A percentile compares a stretch with the other conserved stretches of the same genome.
Evolutionary conservation across 2,113 vertebrate species (phyloP).

Genomic region (Mugil cephalus): DNA sequence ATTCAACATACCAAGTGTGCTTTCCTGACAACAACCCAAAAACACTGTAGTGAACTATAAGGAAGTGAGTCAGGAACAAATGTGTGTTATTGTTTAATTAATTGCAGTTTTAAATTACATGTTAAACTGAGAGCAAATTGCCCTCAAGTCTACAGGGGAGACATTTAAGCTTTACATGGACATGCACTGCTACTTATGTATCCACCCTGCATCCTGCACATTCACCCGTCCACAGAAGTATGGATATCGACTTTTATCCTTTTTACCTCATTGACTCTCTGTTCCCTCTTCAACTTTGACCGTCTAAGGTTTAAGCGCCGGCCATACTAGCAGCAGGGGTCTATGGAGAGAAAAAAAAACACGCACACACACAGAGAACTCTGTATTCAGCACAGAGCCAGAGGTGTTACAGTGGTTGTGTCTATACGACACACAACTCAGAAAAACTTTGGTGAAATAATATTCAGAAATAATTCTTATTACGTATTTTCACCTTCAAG

Average conservation of each 20-base stretch:
- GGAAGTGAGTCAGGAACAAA: conserved; percentile 17
- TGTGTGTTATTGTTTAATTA: conserved; percentile 35
- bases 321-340: conserved; percentile 39
- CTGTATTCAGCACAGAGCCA: conserved; percentile 36
- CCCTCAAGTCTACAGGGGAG: conserved; percentile 46
- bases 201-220: conserved; percentile 11
- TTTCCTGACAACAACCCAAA: conserved; percentile 39
- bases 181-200: conserved; percentile 43
- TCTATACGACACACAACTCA: conserved; percentile 28
- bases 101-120: conserved; percentile 49
- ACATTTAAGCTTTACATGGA: conserved; percentile 42
- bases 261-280: conserved; percentile 39
- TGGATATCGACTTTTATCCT: conserved; percentile 31
- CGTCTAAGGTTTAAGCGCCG: conserved; percentile 38
- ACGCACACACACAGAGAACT: conserved; percentile 49
- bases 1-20: conserved; percentile 13
- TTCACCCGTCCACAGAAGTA: conserved; percentile 27
- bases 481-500: conserved; percentile 7
- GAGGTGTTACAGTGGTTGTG: conserved; percentile 55
- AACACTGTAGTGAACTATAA: conserved; percentile 17
- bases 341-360: conserved; percentile 22
- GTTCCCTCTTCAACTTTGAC: conserved; percentile 58
- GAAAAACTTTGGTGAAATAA: conserved; percentile 7
- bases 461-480: conserved; percentile 15
- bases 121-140: conserved; percentile 52